phyloP scores from a whole-genome alignment of 2,797 vertebrate genomes.

The Lutjanus argentimaculatus region DNA sequence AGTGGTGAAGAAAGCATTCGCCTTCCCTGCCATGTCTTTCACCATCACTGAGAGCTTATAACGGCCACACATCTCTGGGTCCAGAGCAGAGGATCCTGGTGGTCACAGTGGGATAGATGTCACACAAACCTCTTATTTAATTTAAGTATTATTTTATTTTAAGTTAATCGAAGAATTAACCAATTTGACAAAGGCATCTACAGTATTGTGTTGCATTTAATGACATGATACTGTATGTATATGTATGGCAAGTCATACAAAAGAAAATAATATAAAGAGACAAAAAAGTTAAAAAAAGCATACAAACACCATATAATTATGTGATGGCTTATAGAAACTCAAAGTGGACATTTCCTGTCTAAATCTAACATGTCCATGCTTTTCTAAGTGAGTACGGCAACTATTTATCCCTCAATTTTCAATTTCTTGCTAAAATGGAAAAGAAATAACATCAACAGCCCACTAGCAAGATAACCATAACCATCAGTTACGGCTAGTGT shows the following conservation, averaged over 20 bases:
- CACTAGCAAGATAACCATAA: slow-evolving; percentile 31
- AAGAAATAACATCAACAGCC: slow-evolving; percentile 13
- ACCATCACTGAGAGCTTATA: slow-evolving; percentile 88
- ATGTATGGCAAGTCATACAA: neutral
- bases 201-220: neutral
- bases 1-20: slow-evolving; percentile 85
- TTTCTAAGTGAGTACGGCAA: neutral
- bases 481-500: neutral
- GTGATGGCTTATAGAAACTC: neutral
- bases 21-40: slow-evolving; percentile 88
- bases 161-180: neutral
- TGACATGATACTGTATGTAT: neutral
- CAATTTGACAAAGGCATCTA: neutral
- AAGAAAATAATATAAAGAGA: neutral
- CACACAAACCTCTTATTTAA: neutral
- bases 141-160: neutral
- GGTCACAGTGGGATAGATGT: slow-evolving; percentile 11
- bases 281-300: neutral
- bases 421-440: slow-evolving; percentile 23
- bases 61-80: slow-evolving; percentile 82
- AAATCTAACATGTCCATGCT: neutral
- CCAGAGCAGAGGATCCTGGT: slow-evolving; percentile 84
- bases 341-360: neutral
- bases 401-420: slow-evolving; percentile 23
- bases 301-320: neutral